Evolutionary conservation across 2,888 invertebrate species (phyloP).

Genomic region (Salpingus planirostris): DNA sequence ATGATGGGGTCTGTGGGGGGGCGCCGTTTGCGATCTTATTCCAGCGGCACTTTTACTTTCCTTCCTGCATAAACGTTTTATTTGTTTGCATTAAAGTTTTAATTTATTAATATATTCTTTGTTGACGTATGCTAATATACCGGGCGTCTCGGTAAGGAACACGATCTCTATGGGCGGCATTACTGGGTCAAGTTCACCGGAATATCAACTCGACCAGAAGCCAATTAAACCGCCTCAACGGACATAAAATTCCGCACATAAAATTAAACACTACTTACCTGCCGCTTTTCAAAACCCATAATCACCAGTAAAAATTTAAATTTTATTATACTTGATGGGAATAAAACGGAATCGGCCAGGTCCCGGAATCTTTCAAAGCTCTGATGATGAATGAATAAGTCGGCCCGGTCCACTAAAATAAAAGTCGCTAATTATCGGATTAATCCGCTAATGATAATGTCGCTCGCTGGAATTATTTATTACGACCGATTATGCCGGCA

Average conservation of each 20-base stretch:
- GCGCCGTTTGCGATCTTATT: background rate
- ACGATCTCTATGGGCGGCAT: slow-evolving; percentile 15
- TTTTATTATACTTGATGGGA: too few species aligned
- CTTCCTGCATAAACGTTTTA: slow-evolving; percentile 15
- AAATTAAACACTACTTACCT: too few species aligned
- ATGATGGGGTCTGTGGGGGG: background rate
- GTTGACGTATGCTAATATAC: slow-evolving; percentile 27
- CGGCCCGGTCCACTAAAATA: too few species aligned
- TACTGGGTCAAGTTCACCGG: slow-evolving; percentile 22
- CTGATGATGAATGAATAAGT: too few species aligned
- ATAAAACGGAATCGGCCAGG: too few species aligned
- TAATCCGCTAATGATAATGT: slow-evolving; percentile 8
- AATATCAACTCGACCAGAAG: slow-evolving; percentile 8
- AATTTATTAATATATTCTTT: slow-evolving; percentile 26
- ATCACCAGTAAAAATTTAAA: too few species aligned
- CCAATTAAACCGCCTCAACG: slow-evolving; percentile 1
- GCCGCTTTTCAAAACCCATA: too few species aligned
- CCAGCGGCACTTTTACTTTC: slow-evolving; percentile 12
- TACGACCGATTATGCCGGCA: slow-evolving; percentile 8
- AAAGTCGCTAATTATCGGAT: too few species aligned
- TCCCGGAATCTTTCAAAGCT: too few species aligned
- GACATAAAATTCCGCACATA: background rate
- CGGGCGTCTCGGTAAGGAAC: slow-evolving; percentile 17
- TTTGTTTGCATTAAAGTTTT: slow-evolving; percentile 19
- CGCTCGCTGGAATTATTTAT: too few species aligned